Evolutionary conservation across 2,888 invertebrate genomes (phyloP).

Genomic region (Scaptomyza cyrtandrae): DNA sequence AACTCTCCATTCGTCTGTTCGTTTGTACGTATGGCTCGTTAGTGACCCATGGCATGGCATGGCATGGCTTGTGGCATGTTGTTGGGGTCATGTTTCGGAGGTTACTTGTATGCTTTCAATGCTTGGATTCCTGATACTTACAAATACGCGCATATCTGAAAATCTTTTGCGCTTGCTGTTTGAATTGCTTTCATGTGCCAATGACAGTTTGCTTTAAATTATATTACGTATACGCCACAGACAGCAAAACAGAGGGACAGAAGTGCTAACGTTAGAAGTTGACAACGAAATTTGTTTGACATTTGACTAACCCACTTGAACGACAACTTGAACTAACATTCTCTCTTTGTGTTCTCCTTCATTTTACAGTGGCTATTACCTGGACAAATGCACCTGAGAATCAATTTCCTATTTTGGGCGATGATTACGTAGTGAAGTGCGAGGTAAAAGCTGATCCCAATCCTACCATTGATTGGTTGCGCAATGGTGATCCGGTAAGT

Average conservation of each 20-base stretch:
- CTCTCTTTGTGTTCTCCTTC: constrained; percentile 10
- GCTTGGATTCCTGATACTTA: constrained; percentile 24
- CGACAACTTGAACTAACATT: neutral
- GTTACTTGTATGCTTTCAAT: constrained; percentile 10
- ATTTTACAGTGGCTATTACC: constrained; percentile 90
- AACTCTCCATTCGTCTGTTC: constrained; percentile 1
- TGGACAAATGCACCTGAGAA: constrained; percentile 94
- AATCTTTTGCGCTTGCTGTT: constrained; percentile 46
- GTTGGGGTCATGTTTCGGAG: constrained; percentile 21
- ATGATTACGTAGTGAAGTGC: constrained; percentile 91
- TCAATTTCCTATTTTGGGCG: constrained; percentile 91
- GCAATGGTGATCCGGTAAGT: constrained; percentile 89
- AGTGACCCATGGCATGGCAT: constrained; percentile 50
- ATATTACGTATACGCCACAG: constrained; percentile 57
- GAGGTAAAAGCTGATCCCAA: constrained; percentile 93
- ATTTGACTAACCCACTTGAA: constrained; percentile 9
- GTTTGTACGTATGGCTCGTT: constrained; percentile 56
- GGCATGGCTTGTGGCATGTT: constrained; percentile 35
- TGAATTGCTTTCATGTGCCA: constrained; percentile 51
- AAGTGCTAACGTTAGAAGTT: constrained; percentile 10
- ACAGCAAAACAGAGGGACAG: neutral
- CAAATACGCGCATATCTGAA: constrained; percentile 60
- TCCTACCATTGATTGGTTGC: constrained; percentile 94
- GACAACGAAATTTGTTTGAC: constrained; percentile 27
- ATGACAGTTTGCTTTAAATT: constrained; percentile 62